Conservation (phyloP, 2,888 invertebrate genomes). For the Minunthozetes semirufus region DNA sequence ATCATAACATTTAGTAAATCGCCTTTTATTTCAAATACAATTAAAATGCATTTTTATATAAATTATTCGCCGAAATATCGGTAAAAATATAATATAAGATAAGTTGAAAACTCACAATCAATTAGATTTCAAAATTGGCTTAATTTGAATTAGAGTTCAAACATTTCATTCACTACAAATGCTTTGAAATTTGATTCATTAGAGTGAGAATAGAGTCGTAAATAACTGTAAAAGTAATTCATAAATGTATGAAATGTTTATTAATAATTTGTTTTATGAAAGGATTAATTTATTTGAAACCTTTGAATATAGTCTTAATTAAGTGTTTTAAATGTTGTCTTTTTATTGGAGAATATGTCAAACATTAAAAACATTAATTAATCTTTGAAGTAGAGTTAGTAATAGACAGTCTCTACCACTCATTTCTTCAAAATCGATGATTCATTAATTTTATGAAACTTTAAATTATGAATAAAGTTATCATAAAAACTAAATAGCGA, state of each 20-base stretch:
- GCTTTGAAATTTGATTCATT: too few relatives aligned
- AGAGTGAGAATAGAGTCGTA: too few relatives aligned
- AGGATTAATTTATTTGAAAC: not conserved
- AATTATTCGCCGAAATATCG: too few relatives aligned
- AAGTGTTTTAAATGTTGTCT: not conserved
- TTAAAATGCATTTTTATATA: not conserved
- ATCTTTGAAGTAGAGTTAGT: not conserved
- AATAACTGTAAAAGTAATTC: too few relatives aligned
- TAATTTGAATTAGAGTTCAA: too few relatives aligned
- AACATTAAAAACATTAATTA: not conserved
- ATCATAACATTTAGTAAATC: not conserved
- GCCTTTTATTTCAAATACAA: not conserved
- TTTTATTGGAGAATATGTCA: constrained; percentile 2
- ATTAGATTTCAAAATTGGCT: too few relatives aligned
- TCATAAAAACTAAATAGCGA: too few relatives aligned
- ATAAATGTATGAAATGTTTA: not conserved
- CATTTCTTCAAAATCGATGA: not conserved
- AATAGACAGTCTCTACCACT: not conserved
- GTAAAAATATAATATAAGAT: too few relatives aligned
- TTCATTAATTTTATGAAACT: not conserved
- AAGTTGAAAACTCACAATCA: too few relatives aligned
- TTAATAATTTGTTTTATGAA: not conserved
- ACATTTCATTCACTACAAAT: too few relatives aligned
- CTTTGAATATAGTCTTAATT: constrained; percentile 2
- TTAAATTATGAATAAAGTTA: too few relatives aligned